Conservation (phyloP, 1,140 invertebrate genomes). For the Dysdera silvatica region DNA sequence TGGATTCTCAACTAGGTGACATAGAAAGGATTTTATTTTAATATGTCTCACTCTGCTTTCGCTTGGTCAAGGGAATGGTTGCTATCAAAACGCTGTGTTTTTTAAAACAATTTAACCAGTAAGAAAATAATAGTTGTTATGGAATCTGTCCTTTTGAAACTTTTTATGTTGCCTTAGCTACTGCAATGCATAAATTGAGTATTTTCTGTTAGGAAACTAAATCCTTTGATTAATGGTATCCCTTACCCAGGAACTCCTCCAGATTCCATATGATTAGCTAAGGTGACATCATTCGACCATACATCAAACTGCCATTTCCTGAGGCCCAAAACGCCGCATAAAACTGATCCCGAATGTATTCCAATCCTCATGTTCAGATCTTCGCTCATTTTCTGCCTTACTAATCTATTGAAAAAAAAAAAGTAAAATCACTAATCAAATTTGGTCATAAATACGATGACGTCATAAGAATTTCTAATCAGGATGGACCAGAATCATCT, state of each 20-base stretch:
- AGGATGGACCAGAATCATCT: neutral
- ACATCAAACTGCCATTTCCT: slow-evolving; percentile 95
- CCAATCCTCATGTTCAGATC: slow-evolving; percentile 92
- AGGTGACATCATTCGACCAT: slow-evolving; percentile 94
- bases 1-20: too few relatives aligned
- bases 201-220: too few relatives aligned
- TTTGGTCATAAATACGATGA: neutral
- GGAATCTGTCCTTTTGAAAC: too few relatives aligned
- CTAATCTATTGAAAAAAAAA: slow-evolving; percentile 25
- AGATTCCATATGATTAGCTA: slow-evolving; percentile 96
- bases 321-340: slow-evolving; percentile 55
- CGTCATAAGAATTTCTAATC: neutral
- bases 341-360: slow-evolving; percentile 54
- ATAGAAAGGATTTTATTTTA: too few relatives aligned
- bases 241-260: slow-evolving; percentile 81
- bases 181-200: too few relatives aligned
- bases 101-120: too few relatives aligned
- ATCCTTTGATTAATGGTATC: too few relatives aligned
- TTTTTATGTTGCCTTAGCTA: too few relatives aligned
- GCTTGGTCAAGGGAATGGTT: too few relatives aligned
- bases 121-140: too few relatives aligned
- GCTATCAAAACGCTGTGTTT: too few relatives aligned
- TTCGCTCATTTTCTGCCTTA: slow-evolving; percentile 45
- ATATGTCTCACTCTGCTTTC: too few relatives aligned
- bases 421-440: neutral